Conservation (phyloP, 92 coral and sea anemone genomes). For the Montipora capitata region DNA sequence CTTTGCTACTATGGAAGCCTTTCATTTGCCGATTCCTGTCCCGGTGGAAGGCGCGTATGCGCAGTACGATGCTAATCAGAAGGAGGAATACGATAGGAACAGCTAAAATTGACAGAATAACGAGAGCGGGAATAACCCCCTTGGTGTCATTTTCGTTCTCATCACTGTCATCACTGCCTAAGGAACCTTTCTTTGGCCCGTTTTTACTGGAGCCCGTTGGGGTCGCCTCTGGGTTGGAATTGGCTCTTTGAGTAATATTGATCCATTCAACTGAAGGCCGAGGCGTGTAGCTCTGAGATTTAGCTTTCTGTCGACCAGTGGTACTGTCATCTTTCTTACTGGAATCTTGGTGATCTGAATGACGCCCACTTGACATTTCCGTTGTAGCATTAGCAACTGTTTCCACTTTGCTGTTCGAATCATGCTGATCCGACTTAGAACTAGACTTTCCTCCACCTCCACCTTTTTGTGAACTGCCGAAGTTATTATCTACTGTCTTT, state of each 20-base stretch:
- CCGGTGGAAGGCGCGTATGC: slow-evolving; percentile 87
- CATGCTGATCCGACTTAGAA: not conserved
- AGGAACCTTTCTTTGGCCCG: slow-evolving; percentile 15
- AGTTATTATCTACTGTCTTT: not conserved
- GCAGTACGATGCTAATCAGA: slow-evolving; percentile 82
- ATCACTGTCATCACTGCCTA: not conserved
- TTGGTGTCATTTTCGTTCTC: slow-evolving; percentile 26
- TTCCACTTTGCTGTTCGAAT: not conserved
- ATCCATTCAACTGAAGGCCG: not conserved
- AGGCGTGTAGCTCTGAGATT: not conserved
- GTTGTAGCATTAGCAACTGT: not conserved
- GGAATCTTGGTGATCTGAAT: not conserved
- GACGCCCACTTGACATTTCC: not conserved
- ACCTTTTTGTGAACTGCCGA: not conserved
- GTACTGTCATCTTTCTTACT: not conserved
- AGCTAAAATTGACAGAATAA: slow-evolving; percentile 86
- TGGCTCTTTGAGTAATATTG: not conserved
- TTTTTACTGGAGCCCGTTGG: not conserved
- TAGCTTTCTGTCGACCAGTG: not conserved
- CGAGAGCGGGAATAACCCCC: slow-evolving; percentile 87
- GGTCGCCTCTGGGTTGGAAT: not conserved
- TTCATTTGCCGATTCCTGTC: slow-evolving; percentile 68
- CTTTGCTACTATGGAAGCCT: slow-evolving; percentile 60
- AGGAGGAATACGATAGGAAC: slow-evolving; percentile 89
- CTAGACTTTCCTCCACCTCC: not conserved